Base-by-base conservation (phyloP, 2,888 invertebrate species). In the Petrophora chlorosata region DNA sequence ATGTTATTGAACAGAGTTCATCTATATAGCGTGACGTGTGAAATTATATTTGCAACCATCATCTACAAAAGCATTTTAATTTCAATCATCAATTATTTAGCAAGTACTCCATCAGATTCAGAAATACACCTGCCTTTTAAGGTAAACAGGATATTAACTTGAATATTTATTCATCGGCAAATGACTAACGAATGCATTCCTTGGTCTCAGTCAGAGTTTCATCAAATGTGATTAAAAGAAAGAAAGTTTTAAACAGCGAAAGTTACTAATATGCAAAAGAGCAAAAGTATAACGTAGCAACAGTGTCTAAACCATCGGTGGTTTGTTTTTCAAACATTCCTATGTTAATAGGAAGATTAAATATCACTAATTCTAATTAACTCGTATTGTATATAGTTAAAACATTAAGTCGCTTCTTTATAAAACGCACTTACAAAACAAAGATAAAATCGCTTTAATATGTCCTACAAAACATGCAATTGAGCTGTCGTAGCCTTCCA, bases 201-300 rank as follows among this genome's bases (percentile, higher is more conserved):
- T 16, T 23, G 29, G 29, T 26, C 39, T 17, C 22, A 14, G 25
- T 23, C 26, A 33, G 40, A 34, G 35, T 38, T 35, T 36, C 36
- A 32, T 48, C 36, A 36, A 35, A 35, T 34, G 34, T 17, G 46
- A 38, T 49, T 41, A 48, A 39, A 32, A 34, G 40, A 47, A 50
- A 50, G 49, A 44, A 44, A 50, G 49, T 44, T 49, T 14, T 34
- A 25, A 40, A 25, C 36, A 48, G 49, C 43, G 49, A 50, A 50
- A 50, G 49, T 34, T 44, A 43, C 28, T 43, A 45, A 47, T 57
- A 60, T 60, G 60, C 53, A 60, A 57, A 57, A 44, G 23, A 54
- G 48, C 44, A 44, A 54, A 50, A 51, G 52, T 36, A 29, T 51
- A 44, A 46, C 42, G 39, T 41, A 42, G 46, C 46, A 22, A 40